A percentile compares a stretch with the other conserved stretches of the same genome.
phyloP scores from a whole-genome alignment of 2,113 vertebrate genomes.

The Coracopsis vasa region DNA sequence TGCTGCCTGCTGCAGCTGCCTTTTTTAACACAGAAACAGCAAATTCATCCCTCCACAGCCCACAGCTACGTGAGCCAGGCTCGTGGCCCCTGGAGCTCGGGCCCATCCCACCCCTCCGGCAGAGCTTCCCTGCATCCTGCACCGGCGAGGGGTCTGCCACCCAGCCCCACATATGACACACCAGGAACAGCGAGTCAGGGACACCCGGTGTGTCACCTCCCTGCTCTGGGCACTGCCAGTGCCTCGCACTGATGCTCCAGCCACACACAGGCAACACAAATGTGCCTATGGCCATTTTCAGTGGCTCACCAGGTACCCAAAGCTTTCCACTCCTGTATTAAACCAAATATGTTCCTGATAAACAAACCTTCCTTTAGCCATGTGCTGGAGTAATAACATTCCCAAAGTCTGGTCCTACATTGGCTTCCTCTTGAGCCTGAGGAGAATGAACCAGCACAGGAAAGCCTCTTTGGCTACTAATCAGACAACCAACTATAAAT shows the following conservation, averaged over 20 bases:
- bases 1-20: neutral
- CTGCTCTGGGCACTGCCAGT: neutral
- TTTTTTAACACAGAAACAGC: neutral
- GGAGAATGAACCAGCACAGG: neutral
- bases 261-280: accelerated
- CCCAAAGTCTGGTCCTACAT: neutral
- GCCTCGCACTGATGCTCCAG: accelerated
- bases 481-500: neutral
- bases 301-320: neutral
- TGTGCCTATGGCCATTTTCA: neutral
- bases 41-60: neutral
- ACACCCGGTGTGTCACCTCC: neutral
- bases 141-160: neutral
- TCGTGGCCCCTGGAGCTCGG: accelerated
- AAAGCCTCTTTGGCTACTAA: neutral
- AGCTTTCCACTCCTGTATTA: neutral
- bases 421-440: neutral
- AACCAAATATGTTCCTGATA: neutral
- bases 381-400: neutral
- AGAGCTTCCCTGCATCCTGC: neutral
- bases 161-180: neutral
- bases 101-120: neutral
- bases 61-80: accelerated
- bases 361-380: neutral
- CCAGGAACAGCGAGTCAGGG: neutral